Conservation (phyloP, 1,140 invertebrate genomes). For the Calliphora vicina region DNA sequence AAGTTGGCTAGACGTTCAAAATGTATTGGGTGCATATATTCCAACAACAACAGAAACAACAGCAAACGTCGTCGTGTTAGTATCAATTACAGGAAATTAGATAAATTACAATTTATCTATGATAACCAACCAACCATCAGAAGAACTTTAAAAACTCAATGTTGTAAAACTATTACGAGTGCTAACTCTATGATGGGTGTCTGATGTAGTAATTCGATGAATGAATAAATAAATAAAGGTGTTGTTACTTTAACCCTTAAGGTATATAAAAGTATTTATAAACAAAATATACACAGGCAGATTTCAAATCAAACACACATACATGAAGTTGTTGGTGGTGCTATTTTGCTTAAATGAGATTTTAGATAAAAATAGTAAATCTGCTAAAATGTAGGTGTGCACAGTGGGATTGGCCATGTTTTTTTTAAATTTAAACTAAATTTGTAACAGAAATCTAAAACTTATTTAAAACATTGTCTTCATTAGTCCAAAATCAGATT, state of each 20-base stretch:
- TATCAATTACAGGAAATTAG: slow-evolving; percentile 16
- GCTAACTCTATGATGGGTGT: neutral
- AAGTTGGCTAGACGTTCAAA: neutral
- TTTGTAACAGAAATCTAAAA: too few relatives aligned
- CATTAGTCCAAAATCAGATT: too few relatives aligned
- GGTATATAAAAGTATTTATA: neutral
- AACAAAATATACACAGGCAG: neutral
- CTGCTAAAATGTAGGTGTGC: too few relatives aligned
- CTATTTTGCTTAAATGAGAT: neutral
- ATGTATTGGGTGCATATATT: neutral
- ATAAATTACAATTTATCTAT: slow-evolving; percentile 10
- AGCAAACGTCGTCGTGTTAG: neutral
- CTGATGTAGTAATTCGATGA: neutral
- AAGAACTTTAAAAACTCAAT: neutral
- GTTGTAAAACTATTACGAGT: neutral
- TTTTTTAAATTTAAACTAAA: too few relatives aligned
- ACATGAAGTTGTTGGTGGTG: neutral
- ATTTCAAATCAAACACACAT: neutral
- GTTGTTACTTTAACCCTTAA: neutral
- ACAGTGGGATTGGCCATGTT: neutral
- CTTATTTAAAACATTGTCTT: too few relatives aligned
- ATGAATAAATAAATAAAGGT: slow-evolving; percentile 1
- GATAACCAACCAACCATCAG: neutral
- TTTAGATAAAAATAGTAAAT: neutral
- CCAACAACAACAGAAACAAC: neutral